Evolutionary conservation across 2,797 vertebrate species (phyloP).

Genomic region (Furcifer pardalis): DNA sequence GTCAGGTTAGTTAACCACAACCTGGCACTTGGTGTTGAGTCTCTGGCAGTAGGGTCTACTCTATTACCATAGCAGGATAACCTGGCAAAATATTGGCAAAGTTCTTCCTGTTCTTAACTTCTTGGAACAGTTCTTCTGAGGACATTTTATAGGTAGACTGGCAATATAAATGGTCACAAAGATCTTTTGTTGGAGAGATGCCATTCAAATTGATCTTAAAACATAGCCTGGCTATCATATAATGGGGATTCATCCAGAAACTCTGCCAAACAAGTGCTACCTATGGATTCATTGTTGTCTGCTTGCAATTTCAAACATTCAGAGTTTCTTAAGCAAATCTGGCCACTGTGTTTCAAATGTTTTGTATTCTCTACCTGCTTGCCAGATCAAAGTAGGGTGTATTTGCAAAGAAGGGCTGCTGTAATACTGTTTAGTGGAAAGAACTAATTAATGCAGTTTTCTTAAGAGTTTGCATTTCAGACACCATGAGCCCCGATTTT

Average conservation of each 20-base stretch:
- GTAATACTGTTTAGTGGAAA: slow-evolving; percentile 75
- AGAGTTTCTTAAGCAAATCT: slow-evolving; percentile 49
- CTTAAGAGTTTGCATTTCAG: slow-evolving; percentile 73
- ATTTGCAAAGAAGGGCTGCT: slow-evolving; percentile 62
- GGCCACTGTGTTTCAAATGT: slow-evolving; percentile 52
- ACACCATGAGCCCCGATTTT: slow-evolving; percentile 72
- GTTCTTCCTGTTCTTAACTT: too few relatives aligned
- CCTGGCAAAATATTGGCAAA: too few relatives aligned
- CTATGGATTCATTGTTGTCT: not conserved
- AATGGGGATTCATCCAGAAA: not conserved
- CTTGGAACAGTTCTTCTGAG: too few relatives aligned
- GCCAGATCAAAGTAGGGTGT: slow-evolving; percentile 65
- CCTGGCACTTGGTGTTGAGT: too few relatives aligned
- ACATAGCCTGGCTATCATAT: not conserved
- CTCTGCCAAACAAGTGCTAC: not conserved
- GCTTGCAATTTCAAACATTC: slow-evolving; percentile 16
- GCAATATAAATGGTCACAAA: too few relatives aligned
- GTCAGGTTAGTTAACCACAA: too few relatives aligned
- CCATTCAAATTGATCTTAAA: not conserved
- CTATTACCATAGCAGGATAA: too few relatives aligned
- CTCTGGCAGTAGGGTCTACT: too few relatives aligned
- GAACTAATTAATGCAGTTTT: slow-evolving; percentile 71
- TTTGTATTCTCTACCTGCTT: slow-evolving; percentile 53
- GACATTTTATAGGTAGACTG: too few relatives aligned
- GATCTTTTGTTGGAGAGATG: too few relatives aligned